phyloP scores from a whole-genome alignment of 2,888 invertebrate genomes.

The Leptinotarsa peninsularis region DNA sequence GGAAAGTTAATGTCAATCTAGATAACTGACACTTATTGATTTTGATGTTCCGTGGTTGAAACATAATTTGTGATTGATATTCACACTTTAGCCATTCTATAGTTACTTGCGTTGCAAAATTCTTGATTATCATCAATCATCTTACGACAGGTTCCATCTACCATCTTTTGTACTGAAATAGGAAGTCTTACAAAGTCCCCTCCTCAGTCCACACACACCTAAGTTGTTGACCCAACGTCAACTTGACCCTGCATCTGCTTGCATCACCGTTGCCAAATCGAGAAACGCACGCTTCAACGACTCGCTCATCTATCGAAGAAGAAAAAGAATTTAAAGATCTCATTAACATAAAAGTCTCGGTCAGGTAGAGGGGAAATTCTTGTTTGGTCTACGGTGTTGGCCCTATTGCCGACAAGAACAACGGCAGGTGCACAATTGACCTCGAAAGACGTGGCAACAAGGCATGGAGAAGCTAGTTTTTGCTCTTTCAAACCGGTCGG shows the following conservation, averaged over 20 bases:
- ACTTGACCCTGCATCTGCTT: conserved; percentile 40
- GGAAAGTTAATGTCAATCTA: no score
- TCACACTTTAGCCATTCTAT: no score
- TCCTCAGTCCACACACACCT: conserved; percentile 26
- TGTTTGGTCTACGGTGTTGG: conserved; percentile 24
- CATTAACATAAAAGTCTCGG: conserved; percentile 38
- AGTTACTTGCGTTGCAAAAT: no score
- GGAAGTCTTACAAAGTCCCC: conserved; percentile 8
- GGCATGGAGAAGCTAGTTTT: conserved; percentile 46
- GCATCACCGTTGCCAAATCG: conserved; percentile 40
- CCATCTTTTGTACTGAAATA: not conserved
- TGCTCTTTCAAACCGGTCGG: conserved; percentile 49
- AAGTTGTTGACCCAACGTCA: conserved; percentile 42
- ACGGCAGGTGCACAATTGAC: conserved; percentile 51
- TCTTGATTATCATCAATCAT: no score
- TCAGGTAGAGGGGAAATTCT: conserved; percentile 31
- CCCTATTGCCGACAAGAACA: conserved; percentile 25
- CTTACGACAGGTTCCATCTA: not conserved
- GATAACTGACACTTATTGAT: no score
- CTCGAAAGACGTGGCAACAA: conserved; percentile 49
- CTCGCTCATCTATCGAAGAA: conserved; percentile 14
- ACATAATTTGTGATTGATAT: no score
- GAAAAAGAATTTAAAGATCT: conserved; percentile 41
- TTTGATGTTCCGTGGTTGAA: no score
- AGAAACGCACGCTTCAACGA: conserved; percentile 2